phyloP scores from a whole-genome alignment of 1,140 invertebrate species.

The Drosophila ironensis region DNA sequence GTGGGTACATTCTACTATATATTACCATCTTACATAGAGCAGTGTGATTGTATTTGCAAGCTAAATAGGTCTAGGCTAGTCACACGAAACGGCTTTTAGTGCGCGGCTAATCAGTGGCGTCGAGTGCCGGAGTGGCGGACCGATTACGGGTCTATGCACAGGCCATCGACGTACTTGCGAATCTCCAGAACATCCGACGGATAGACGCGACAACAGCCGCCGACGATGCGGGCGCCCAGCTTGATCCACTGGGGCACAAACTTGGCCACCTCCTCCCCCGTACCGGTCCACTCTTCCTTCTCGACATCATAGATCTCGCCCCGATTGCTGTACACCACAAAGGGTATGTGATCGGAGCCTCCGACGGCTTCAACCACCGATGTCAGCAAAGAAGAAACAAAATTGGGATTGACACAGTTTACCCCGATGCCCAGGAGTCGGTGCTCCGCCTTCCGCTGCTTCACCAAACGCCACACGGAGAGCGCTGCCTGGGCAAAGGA shows the following conservation, averaged over 20 bases:
- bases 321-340: constrained; percentile 89
- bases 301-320: constrained; percentile 84
- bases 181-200: constrained; percentile 85
- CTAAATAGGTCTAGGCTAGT: constrained; percentile 46
- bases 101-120: constrained; percentile 26
- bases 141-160: constrained; percentile 38
- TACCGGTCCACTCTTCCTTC: constrained; percentile 84
- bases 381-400: constrained; percentile 84
- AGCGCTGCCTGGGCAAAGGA: constrained; percentile 84
- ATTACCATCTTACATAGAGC: constrained; percentile 1
- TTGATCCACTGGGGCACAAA: constrained; percentile 87
- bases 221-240: constrained; percentile 87
- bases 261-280: constrained; percentile 83
- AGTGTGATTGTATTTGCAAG: constrained; percentile 30
- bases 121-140: neutral
- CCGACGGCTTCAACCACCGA: constrained; percentile 73
- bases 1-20: constrained; percentile 20
- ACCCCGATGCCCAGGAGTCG: constrained; percentile 90
- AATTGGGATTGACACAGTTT: constrained; percentile 89
- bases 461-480: constrained; percentile 83
- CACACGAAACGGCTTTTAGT: constrained; percentile 32
- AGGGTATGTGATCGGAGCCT: constrained; percentile 61
- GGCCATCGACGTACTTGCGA: constrained; percentile 77
- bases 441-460: constrained; percentile 84
- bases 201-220: constrained; percentile 90